A percentile compares a stretch with the other conserved stretches of the same genome.
These are phyloP conservation scores for Mesorhabditis belari DNA, from an alignment of 2,888 invertebrate genomes.

Conservation along the genomic window DNA sequence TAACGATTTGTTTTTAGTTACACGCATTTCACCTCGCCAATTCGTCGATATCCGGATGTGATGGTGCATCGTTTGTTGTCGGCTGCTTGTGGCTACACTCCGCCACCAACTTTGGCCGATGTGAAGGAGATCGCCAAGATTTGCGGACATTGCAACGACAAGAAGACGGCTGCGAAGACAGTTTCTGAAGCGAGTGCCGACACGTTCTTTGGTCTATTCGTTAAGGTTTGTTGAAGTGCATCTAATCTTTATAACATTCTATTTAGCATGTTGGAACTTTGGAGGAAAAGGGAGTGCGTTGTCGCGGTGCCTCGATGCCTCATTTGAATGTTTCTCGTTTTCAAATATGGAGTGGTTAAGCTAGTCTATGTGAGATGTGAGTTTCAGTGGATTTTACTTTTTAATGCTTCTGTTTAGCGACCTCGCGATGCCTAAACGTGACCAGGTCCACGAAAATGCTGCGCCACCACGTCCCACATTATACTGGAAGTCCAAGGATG, in stretches of 20 bases:
- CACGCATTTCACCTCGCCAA: conserved; percentile 95
- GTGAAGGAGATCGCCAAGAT: conserved; percentile 12
- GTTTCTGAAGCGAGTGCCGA: conserved; percentile 76
- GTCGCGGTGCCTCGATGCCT: conserved; percentile 70
- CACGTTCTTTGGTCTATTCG: conserved; percentile 73
- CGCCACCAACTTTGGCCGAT: conserved; percentile 9
- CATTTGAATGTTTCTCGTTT: conserved; percentile 74
- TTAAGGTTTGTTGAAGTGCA: conserved; percentile 60
- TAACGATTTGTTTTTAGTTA: conserved; percentile 59
- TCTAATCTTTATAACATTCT: background rate
- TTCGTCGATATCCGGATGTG: conserved; percentile 78
- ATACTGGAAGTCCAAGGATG: no score
- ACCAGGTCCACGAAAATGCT: background rate
- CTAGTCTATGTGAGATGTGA: conserved; percentile 66
- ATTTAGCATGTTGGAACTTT: conserved; percentile 60
- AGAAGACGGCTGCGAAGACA: conserved; percentile 75
- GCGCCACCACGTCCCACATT: background rate
- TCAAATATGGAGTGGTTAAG: conserved; percentile 69
- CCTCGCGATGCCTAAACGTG: background rate
- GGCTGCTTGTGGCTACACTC: conserved; percentile 58
- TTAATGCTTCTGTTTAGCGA: background rate
- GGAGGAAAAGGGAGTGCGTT: conserved; percentile 70
- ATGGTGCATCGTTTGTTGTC: conserved; percentile 75
- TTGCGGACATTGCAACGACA: conserved; percentile 75
- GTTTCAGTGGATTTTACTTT: background rate